Percentiles rank a stretch among this genome's conserved stretches.
These are phyloP conservation scores for Mellivora capensis DNA, from an alignment of 2,113 vertebrate genomes.

Conservation along the genomic window DNA sequence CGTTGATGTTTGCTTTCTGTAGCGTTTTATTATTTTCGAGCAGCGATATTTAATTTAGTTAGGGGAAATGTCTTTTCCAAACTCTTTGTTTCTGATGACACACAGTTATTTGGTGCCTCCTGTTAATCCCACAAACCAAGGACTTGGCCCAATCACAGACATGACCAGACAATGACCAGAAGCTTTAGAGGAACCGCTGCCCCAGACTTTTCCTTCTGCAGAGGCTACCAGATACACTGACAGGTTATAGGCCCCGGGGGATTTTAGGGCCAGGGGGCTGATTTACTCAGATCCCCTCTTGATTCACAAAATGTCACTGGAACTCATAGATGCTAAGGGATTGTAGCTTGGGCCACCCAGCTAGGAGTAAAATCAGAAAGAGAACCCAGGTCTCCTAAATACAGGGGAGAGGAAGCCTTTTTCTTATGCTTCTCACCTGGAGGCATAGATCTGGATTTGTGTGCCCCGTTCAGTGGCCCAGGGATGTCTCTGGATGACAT, in stretches of 20 bases:
- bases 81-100: conserved; percentile 50
- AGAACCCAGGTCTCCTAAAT: neutral
- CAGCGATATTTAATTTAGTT: conserved; percentile 58
- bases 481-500: neutral
- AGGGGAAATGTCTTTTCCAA: conserved; percentile 66
- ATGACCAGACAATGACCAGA: neutral
- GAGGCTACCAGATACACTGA: neutral
- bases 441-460: neutral
- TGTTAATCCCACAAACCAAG: conserved; percentile 3
- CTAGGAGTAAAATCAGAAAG: neutral
- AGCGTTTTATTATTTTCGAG: conserved; percentile 63
- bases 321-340: neutral
- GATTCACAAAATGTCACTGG: neutral
- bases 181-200: neutral
- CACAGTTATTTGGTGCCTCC: neutral
- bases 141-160: neutral
- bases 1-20: conserved; percentile 68
- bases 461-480: neutral
- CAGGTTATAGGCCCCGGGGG: neutral
- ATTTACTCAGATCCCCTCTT: neutral
- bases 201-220: neutral
- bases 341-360: neutral
- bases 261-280: neutral
- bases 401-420: neutral
- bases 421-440: neutral